phyloP scores from a whole-genome alignment of 35 echinoderm and acorn worm genomes.

The Stichopus chloronotus region DNA sequence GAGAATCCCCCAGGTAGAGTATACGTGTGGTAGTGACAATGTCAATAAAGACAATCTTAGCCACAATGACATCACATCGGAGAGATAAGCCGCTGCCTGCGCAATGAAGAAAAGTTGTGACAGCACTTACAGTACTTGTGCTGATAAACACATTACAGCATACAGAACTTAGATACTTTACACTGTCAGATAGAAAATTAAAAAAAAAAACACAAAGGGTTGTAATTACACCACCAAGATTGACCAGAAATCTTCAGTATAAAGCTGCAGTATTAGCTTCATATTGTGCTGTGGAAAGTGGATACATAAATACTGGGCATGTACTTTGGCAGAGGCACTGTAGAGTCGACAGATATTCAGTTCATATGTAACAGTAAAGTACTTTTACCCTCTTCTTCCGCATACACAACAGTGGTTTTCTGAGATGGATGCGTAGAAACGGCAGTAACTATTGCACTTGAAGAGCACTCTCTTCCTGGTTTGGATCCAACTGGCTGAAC shows the following conservation, averaged over 20 bases:
- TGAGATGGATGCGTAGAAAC: conserved; percentile 87
- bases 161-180: background rate
- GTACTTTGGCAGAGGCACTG: too few species aligned
- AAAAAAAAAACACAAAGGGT: too few species aligned
- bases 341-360: too few species aligned
- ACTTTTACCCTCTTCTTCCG: conserved; percentile 88
- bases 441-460: conserved; percentile 86
- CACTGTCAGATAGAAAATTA: background rate
- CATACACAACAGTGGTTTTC: conserved; percentile 86
- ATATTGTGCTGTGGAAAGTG: too few species aligned
- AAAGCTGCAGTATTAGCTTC: too few species aligned
- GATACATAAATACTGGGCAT: too few species aligned
- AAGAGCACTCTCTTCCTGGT: conserved; percentile 68
- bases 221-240: too few species aligned
- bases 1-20: conserved; percentile 90
- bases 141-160: background rate
- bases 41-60: conserved; percentile 88
- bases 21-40: conserved; percentile 91
- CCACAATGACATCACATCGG: conserved; percentile 96
- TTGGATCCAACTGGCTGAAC: conserved; percentile 76
- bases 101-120: background rate
- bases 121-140: background rate
- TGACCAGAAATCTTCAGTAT: too few species aligned
- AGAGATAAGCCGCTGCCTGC: conserved; percentile 89
- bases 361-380: too few species aligned